Evolutionary conservation across 2,888 invertebrate genomes (phyloP), one percentile per base, ranked within the genome.

Genomic region (Colletes collaris): DNA sequence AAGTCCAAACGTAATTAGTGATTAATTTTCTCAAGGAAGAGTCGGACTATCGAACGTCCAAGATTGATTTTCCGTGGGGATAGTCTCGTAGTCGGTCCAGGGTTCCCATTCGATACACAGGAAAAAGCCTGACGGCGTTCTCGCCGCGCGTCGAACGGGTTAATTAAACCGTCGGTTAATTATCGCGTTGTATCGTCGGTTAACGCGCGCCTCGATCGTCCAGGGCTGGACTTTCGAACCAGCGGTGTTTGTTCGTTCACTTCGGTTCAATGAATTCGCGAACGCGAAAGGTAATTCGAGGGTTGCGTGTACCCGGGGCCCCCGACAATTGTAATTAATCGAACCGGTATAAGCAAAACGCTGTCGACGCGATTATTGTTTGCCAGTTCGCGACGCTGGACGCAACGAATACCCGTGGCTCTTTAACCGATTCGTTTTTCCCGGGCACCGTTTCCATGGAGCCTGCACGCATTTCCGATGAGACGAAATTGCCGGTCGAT

Each of bases 121-220:
- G 58, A 55, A 68, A 55, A 50, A 59, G n/a, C n/a, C n/a, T n/a
- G 52, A 19, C 53, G 46, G 27, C 8, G 11, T 8, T 40, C 16
- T n/a, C 63, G 69, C 44, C 46, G 13, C 27, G 40, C 35, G 46
- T 2, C 53, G 60, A 52, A 65, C 58, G 27, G 53, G 59, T 72
- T 76, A 76, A 76, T 76, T 76, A 72, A 76, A 76, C 53, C 40
- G 60, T 44, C n/a, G 49, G 72, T 60, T 64, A 76, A 76, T 76
- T 76, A 76, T 66, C 65, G 27, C 76, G 65, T 58, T 50, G 76
- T 40, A 56, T 65, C 67, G 79, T 65, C 72, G 70, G 76, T 82
- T 84, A 85, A 75, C 63, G 55, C 64, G 76, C 59, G 46, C 10
- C 46, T 49, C 66, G 66, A 66, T 50, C 62, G 49, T 6, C n/a